phyloP scores from a whole-genome alignment of 1,140 invertebrate species.

The Brachionus calyciflorus region DNA sequence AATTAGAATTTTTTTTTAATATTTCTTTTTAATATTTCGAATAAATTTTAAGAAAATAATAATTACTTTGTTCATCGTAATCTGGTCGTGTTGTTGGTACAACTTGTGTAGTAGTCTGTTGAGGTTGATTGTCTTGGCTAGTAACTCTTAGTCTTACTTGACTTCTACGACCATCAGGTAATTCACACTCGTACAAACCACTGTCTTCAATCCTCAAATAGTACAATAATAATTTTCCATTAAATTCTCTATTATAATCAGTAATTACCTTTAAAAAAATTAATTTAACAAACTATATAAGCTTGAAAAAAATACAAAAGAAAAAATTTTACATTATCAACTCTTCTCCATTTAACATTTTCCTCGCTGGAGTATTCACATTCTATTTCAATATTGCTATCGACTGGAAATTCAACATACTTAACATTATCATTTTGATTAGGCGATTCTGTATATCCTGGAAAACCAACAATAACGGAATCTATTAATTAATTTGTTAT shows the following conservation, averaged over 20 bases:
- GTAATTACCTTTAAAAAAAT: conserved; percentile 2
- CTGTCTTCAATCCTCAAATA: conserved; percentile 2
- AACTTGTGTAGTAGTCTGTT: too few relatives aligned
- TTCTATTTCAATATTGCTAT: not conserved
- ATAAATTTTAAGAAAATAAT: not conserved
- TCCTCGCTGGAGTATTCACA: conserved; percentile 5
- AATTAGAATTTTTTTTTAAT: not conserved
- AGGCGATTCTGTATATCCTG: not conserved
- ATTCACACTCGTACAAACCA: conserved; percentile 20
- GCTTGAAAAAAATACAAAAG: not conserved
- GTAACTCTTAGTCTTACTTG: not conserved
- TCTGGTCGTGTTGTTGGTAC: not conserved
- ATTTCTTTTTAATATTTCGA: too few relatives aligned
- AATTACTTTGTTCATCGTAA: not conserved
- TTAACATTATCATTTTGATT: not conserved
- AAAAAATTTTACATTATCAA: not conserved
- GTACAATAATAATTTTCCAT: conserved; percentile 26
- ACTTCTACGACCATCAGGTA: not conserved
- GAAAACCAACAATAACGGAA: not conserved
- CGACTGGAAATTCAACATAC: not conserved
- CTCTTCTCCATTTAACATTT: conserved; percentile 8
- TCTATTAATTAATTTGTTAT: not conserved
- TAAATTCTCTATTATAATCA: conserved; percentile 8
- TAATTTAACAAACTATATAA: too few relatives aligned
- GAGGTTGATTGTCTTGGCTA: not conserved